Evolutionary conservation across 2,113 vertebrate species (phyloP).

Genomic region (Leucopsar rothschildi): DNA sequence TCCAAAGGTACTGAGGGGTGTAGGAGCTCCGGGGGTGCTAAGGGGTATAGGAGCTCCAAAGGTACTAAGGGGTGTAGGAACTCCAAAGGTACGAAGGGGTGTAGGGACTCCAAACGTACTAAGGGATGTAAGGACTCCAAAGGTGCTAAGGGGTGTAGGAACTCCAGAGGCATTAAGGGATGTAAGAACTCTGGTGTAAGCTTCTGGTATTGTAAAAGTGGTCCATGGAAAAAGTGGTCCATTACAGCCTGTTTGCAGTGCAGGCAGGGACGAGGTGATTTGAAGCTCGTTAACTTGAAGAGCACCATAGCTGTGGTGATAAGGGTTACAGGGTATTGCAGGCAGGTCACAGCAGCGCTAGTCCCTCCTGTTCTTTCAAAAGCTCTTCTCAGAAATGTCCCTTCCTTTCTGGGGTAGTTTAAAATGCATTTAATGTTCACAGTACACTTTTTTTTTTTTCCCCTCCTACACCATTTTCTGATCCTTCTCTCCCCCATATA

Average conservation of each 20-base stretch:
- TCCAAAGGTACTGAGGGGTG: constrained; percentile 72
- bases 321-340: background rate
- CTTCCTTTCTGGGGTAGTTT: background rate
- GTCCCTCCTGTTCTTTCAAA: background rate
- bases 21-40: too few species aligned
- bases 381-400: background rate
- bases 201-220: background rate
- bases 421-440: background rate
- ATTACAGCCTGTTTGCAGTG: background rate
- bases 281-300: background rate
- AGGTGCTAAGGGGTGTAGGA: too few species aligned
- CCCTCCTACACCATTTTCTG: background rate
- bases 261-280: background rate
- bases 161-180: constrained; percentile 58
- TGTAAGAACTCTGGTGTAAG: fast-evolving
- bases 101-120: background rate
- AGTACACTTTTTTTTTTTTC: fast-evolving
- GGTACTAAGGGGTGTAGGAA: too few species aligned
- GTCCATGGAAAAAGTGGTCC: background rate
- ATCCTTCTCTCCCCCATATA: background rate
- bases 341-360: background rate
- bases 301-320: background rate
- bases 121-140: too few species aligned
- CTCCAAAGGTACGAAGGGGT: too few species aligned
- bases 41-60: too few species aligned